Base-by-base conservation (phyloP, 2,797 vertebrate genomes). In the Somateria mollissima region DNA sequence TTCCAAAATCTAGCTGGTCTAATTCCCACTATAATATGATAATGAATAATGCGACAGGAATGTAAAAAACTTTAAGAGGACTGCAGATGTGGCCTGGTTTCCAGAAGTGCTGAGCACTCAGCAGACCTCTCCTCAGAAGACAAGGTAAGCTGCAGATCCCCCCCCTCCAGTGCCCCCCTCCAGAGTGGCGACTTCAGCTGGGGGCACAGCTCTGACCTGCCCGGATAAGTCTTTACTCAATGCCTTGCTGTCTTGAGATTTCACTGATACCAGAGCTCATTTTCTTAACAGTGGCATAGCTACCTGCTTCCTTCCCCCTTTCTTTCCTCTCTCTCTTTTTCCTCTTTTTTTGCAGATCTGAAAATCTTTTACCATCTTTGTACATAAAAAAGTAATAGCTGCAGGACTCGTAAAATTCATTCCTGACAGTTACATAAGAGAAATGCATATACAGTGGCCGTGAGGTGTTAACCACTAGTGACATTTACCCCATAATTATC, bases 391-490 rank as follows among this genome's bases (percentile, higher is more conserved):
- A 47, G 47, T 10, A 72, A 49, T 6, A 66, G 53, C 90, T 84
- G 53, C 84, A 84, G 57, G 87, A 47, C 39, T 4, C 3, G 20
- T 53, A 74, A 84, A 92, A 96, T 78, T 88, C 76, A 72, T 94
- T 97, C 94, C 94, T 66, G 84, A 89, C 81, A 91, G 47, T 95
- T 96, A 89, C 90, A 93, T 96, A 97, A 97, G 81, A 80, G 91
- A 90, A 71, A 81, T 13, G 36, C 56, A 85, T 67, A 65, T 20
- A 49, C 84, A 69, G 74, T 9, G 41, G 91, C 94, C 88, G 43
- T 67, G 92, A 93, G 96, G 93, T 94, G 90, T 95, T 92, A 92
- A 92, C 92, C 96, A 78, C 89, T 7, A 54, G 82, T 96, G 95
- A 95, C 94, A 79, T 92, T 95, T 96, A 93, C 49, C 73, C 88